Conservation (phyloP, 2,888 invertebrate species). For the Alentia gelatinosa region DNA sequence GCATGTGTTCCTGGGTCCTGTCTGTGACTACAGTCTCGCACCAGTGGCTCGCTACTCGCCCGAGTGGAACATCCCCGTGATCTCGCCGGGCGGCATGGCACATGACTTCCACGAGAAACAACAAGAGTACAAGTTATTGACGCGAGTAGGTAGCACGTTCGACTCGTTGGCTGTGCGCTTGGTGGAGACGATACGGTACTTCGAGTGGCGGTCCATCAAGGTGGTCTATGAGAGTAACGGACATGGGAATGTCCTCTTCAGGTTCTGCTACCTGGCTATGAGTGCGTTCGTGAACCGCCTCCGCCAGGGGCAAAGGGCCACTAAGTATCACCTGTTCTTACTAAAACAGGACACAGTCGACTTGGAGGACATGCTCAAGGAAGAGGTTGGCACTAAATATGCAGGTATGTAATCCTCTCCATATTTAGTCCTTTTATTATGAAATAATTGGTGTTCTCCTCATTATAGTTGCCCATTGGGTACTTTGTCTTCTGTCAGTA, state of each 20-base stretch:
- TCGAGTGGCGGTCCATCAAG: constrained; percentile 19
- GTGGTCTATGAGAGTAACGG: constrained; percentile 10
- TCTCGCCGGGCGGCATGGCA: constrained; percentile 83
- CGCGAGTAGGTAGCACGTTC: constrained; percentile 78
- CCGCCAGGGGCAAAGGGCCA: neutral
- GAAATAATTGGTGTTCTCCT: neutral
- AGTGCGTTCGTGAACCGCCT: constrained; percentile 53
- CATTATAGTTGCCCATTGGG: too few species aligned
- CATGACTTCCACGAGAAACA: constrained; percentile 74
- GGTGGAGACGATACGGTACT: neutral
- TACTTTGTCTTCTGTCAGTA: too few species aligned
- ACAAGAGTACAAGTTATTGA: constrained; percentile 85
- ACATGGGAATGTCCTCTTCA: constrained; percentile 6
- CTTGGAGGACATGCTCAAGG: neutral
- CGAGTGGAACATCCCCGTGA: constrained; percentile 94
- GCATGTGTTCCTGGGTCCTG: constrained; percentile 75
- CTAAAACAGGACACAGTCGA: neutral
- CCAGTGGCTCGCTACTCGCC: constrained; percentile 93
- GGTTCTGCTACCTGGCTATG: constrained; percentile 65
- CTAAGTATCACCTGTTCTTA: neutral
- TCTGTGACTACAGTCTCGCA: constrained; percentile 86
- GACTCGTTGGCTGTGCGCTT: constrained; percentile 38
- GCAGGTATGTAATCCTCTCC: neutral
- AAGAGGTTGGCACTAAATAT: constrained; percentile 33
- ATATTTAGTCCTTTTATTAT: neutral